Evolutionary conservation across 2,888 invertebrate genomes (phyloP), one percentile per base, ranked within the genome.

Genomic region (Idaea biselata): DNA sequence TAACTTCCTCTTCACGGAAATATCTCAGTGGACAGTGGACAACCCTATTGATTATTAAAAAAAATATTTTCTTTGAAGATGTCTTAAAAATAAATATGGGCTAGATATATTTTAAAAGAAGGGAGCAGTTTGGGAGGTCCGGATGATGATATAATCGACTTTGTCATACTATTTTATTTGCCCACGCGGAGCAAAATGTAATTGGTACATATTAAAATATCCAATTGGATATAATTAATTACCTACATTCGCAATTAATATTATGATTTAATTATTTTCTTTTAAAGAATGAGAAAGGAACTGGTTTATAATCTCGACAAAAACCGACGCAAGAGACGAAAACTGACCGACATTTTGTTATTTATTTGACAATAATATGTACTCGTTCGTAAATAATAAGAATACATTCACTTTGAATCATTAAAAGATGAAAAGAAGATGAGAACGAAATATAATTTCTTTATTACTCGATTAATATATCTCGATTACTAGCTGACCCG

Each of bases 231-330:
- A 44, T 44, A 11, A 11, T 11, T 44, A 33, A 11, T 33, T 33
- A 25, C 1, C 5, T 25, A 25, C 25, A 65, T 63, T 60, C 64
- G 31, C 61, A 16, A 60, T 57, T 60, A 54, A 65, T 65, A 63
- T 60, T 60, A 31, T 65, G 61, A 1, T 63, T 66, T 60, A 63
- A 64, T 55, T 54, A 64, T 55, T 54, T 56, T 63, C 58, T 60
- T 67, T 66, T 65, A 68, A 59, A 8, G 61, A 68, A 58, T 54
- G 16, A 67, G 70, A 68, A 68, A 68, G 70, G 65, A 70, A 70
- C 61, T 44, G 32, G 60, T 53, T 58, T 64, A 67, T 70, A 60
- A 68, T 56, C 54, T 56, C 16, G 8, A 60, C 64, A 58, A 68
- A 65, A 58, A 59, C 32, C 61, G 61, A 16, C 6, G 17, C 16